A percentile compares a stretch with the other conserved stretches of the same genome.
These are phyloP conservation scores for Fregetta grallaria DNA, from an alignment of 2,113 vertebrate species.

Conservation along the genomic window DNA sequence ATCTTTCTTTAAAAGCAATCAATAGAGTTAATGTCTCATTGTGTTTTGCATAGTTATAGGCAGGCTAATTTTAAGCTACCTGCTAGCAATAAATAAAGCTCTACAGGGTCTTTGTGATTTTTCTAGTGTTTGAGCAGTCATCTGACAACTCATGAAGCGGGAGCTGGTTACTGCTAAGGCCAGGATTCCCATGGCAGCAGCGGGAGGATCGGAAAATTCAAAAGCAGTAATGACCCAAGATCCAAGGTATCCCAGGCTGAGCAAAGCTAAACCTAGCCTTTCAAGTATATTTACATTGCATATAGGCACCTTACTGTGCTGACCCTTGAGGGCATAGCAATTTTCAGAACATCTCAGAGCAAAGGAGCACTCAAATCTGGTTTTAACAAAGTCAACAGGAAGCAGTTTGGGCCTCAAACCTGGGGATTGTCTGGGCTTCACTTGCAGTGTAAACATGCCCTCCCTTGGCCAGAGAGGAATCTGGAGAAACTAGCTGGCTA, in stretches of 20 bases:
- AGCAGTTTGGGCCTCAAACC: not conserved
- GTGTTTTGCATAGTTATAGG: not conserved
- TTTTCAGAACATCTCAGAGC: not conserved
- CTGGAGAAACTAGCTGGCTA: not conserved
- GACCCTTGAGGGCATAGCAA: not conserved
- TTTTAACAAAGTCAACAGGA: conserved; percentile 15
- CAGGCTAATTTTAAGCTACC: not conserved
- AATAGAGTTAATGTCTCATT: not conserved
- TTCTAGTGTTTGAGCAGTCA: not conserved
- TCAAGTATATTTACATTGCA: not conserved
- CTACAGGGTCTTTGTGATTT: not conserved
- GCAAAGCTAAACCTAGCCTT: not conserved
- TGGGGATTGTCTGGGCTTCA: not conserved
- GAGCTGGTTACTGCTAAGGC: not conserved
- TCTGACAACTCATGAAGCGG: not conserved
- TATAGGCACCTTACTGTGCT: not conserved
- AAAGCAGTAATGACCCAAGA: not conserved
- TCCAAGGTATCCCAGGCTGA: not conserved
- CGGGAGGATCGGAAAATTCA: not conserved
- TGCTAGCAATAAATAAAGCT: not conserved
- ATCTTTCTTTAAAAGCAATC: not conserved
- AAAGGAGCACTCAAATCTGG: not conserved
- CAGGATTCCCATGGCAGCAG: not conserved
- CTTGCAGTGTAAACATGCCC: not conserved
- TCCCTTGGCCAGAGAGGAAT: not conserved